These are phyloP conservation scores for Eremophila alpestris DNA, from an alignment of 2,797 vertebrate genomes.

Conservation along the genomic window DNA sequence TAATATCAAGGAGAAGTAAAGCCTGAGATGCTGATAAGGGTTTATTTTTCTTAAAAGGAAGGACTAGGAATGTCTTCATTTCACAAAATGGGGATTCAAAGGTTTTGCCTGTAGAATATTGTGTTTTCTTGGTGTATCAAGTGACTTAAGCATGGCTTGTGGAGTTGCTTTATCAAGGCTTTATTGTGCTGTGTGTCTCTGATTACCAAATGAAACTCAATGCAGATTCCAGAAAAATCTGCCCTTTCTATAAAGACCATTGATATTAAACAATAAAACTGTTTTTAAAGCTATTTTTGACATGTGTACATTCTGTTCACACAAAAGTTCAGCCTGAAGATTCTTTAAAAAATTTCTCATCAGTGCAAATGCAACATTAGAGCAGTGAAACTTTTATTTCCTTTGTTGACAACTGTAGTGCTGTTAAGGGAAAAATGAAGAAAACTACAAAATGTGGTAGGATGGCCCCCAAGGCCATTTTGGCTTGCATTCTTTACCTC, in stretches of 20 bases:
- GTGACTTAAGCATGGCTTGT: neutral
- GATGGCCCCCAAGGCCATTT: neutral
- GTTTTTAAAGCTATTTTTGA: neutral
- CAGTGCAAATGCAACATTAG: neutral
- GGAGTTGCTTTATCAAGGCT: neutral
- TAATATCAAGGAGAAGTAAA: neutral
- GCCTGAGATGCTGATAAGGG: neutral
- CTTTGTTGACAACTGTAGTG: neutral
- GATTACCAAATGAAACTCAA: neutral
- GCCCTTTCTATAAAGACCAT: neutral
- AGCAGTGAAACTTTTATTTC: neutral
- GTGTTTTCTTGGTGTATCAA: neutral
- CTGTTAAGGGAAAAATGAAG: neutral
- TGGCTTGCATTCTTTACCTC: neutral
- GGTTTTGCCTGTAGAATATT: neutral
- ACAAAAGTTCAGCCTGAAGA: neutral
- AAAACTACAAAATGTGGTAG: neutral
- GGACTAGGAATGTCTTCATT: neutral
- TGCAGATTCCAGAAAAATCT: neutral
- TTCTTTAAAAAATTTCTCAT: neutral
- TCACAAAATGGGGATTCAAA: neutral
- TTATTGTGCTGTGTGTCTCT: neutral
- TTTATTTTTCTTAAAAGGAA: neutral
- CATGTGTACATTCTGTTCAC: neutral
- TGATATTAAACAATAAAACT: neutral